Percentiles rank a stretch among this genome's conserved stretches.
These are phyloP conservation scores for Drosophila sechellia DNA, from an alignment of 1,140 invertebrate species.

Conservation along the genomic window DNA sequence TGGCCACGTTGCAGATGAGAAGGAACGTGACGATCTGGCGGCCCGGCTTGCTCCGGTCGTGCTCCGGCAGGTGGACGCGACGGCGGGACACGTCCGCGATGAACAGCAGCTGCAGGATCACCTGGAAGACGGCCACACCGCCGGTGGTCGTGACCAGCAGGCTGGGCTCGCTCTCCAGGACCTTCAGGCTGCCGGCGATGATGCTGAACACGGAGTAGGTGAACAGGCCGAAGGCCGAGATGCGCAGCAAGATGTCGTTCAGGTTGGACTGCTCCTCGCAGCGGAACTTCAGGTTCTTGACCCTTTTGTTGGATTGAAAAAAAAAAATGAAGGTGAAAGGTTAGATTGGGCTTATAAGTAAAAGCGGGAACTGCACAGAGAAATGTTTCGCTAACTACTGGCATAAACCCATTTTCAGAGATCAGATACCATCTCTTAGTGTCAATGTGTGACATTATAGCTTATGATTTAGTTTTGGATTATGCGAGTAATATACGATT, in stretches of 20 bases:
- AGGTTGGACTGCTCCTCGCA: constrained; percentile 94
- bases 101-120: constrained; percentile 96
- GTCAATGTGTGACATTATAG: too few relatives aligned
- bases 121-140: constrained; percentile 92
- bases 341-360: neutral
- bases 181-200: constrained; percentile 93
- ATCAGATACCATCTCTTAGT: too few relatives aligned
- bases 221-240: constrained; percentile 96
- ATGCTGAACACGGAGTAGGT: constrained; percentile 96
- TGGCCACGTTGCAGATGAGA: constrained; percentile 96
- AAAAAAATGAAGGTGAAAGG: neutral
- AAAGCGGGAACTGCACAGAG: neutral
- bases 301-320: constrained; percentile 86
- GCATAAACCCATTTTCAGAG: too few relatives aligned
- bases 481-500: too few relatives aligned
- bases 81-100: constrained; percentile 96
- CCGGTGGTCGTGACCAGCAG: constrained; percentile 95
- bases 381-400: neutral
- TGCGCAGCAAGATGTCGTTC: constrained; percentile 94
- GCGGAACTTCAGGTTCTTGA: constrained; percentile 94
- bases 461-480: too few relatives aligned
- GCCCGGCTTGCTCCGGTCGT: constrained; percentile 96
- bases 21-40: constrained; percentile 97
- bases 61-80: constrained; percentile 94
- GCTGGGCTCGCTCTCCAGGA: constrained; percentile 93